Conservation (phyloP, 2,797 vertebrate species). For the Florisuga fusca region DNA sequence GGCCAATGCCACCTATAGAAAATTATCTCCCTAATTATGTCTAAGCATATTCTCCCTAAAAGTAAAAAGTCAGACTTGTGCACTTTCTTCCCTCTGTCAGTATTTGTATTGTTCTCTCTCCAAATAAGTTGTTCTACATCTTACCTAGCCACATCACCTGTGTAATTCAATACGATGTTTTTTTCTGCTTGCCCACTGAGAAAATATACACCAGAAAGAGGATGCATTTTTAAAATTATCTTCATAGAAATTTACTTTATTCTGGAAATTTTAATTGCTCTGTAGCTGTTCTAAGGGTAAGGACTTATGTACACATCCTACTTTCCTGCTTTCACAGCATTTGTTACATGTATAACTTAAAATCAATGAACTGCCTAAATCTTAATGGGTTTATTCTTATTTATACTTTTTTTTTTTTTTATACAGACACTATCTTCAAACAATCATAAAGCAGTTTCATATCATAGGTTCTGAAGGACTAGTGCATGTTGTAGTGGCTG, state of each 20-base stretch:
- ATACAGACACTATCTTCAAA: neutral
- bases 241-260: neutral
- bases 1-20: neutral
- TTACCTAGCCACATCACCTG: neutral
- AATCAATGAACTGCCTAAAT: neutral
- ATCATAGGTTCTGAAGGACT: neutral
- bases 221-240: neutral
- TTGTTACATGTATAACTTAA: neutral
- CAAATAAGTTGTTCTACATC: neutral
- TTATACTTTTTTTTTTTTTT: neutral
- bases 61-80: neutral
- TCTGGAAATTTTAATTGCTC: neutral
- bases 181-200: neutral
- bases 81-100: neutral
- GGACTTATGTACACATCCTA: neutral
- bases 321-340: neutral
- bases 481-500: neutral
- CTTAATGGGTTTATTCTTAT: neutral
- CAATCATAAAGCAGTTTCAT: neutral
- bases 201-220: neutral
- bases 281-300: neutral
- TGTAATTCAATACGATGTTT: neutral
- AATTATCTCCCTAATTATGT: neutral
- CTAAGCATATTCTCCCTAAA: neutral
- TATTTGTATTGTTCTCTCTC: neutral